These are phyloP conservation scores for Aleiodes leptofemur DNA, from an alignment of 2,888 invertebrate genomes.

Conservation along the genomic window DNA sequence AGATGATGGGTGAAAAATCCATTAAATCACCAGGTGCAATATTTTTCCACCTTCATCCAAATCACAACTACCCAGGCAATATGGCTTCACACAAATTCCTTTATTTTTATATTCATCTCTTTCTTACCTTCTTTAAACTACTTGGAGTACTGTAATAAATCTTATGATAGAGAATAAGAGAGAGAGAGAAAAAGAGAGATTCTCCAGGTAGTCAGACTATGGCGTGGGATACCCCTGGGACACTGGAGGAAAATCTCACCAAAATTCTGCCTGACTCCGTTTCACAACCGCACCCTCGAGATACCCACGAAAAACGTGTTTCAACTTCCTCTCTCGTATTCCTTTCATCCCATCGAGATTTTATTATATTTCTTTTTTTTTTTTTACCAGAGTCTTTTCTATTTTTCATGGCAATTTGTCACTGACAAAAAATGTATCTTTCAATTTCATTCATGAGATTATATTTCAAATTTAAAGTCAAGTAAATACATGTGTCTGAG, in stretches of 20 bases:
- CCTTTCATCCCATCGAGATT: conserved; percentile 24
- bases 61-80: conserved; percentile 18
- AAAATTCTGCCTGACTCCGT: conserved; percentile 24
- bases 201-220: conserved; percentile 40
- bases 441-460: conserved; percentile 11
- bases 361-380: not conserved
- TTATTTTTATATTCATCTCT: not conserved
- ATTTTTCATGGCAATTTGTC: conserved; percentile 14
- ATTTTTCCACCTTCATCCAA: conserved; percentile 10
- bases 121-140: conserved; percentile 22
- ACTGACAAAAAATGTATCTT: not conserved
- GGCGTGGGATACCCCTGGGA: conserved; percentile 28
- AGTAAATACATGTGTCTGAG: not conserved
- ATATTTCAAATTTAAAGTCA: conserved; percentile 8
- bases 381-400: not conserved
- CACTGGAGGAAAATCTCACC: conserved; percentile 7
- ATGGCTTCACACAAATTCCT: not conserved
- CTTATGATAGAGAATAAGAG: conserved; percentile 14
- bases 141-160: conserved; percentile 42
- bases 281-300: conserved; percentile 32
- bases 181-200: not conserved
- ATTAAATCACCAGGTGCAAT: conserved; percentile 34
- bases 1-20: conserved; percentile 45
- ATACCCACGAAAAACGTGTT: conserved; percentile 16
- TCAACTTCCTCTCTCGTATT: conserved; percentile 18